Base-by-base conservation (phyloP, 1,140 invertebrate genomes). In the Saccostrea echinata region DNA sequence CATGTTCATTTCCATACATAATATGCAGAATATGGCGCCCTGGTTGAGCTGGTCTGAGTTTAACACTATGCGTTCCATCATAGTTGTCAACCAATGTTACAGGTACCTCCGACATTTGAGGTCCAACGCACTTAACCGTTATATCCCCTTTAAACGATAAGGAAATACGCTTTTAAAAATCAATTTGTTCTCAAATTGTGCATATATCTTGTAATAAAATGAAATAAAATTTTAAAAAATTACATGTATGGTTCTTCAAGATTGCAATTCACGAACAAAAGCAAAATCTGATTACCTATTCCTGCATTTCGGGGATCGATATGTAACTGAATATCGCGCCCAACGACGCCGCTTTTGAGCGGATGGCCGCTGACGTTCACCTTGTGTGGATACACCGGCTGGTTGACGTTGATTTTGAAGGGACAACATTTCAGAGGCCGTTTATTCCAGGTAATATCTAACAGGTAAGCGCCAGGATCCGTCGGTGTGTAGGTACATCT, bases 61-160 rank as follows among this genome's bases (percentile, higher is more conserved):
- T 98, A 53, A 99, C 95, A 0, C 98, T 98, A 94, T 98, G 99
- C 0, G 98, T 99, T 43, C 98, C 99, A 96, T 99, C 99, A 30
- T 97, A 97, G 94, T 99, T 98, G 95, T 99, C 99, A 93, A 98
- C 98, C 1, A 99, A 96, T 95, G 99, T 98, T 94, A 98, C 99
- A 92, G 98, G 98, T 2, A 98, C 98, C 12, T 97, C 94, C 92
- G 96, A 61, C 3, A 88, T 96, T 55, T 93, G 96, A 94, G 97
- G 97, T 18, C 99, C 99, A 13, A 97, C 97, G 94, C 99, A 99
- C 93, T 99, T 98, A 1, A 98, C 98, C 1, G 98, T 98, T 68
- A 99, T 95, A 95, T 99, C 98, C 21, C 98, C 97, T 97, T 89
- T 6, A 83, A 43, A 83, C 52, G 92, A 88, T 2, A 43, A 43